Base-by-base conservation (phyloP, 2,888 invertebrate species). In the Coleophora deauratella region DNA sequence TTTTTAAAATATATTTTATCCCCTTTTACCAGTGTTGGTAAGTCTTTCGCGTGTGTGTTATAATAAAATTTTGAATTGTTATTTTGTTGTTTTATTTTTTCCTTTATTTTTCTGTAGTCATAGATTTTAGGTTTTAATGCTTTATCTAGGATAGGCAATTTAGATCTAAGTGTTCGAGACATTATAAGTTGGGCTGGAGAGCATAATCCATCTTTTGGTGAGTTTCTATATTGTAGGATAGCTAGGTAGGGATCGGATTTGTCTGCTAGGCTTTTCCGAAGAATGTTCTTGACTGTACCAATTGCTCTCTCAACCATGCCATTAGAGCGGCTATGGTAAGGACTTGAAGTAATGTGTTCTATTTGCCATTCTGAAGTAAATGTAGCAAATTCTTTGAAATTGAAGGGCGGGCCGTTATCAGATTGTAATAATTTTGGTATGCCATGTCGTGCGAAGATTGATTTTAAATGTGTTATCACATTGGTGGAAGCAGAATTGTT, bases 381-480 rank as follows among this genome's bases (percentile, higher is more conserved):
- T n/a, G 11, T n/a, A 9, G 15, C 38, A 27, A 44, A 41, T 12
- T 44, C 36, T 31, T 9, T 11, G 27, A 27, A 12, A n/a, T 28
- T 42, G n/a, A 42, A 42, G 3, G 37, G 37, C 9, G 34, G 34
- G 2, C 38, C 42, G 30, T 42, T 42, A 27, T 42, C 42, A 7
- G 38, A 38, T 1, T 11, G 3, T 6, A 42, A 9, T 2, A 9
- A 11, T 11, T 30, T n/a, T 1, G 45, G 48, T 8, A 48, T 45
- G 1, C 48, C 48, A 35, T 45, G 41, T 33, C 44, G n/a, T 9
- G 45, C 33, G 34, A 48, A 42, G 2, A 45, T 44, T 11, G 38
- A 40, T 40, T 46, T 49, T 27, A 49, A 33, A 32, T 43, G 33
- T 9, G n/a, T 32, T 32, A 46, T 49, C n/a, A 49, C n/a, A n/a